Evolutionary conservation across 2,797 vertebrate species (phyloP), one percentile per base, ranked within the genome.

Genomic region (Picus viridis): DNA sequence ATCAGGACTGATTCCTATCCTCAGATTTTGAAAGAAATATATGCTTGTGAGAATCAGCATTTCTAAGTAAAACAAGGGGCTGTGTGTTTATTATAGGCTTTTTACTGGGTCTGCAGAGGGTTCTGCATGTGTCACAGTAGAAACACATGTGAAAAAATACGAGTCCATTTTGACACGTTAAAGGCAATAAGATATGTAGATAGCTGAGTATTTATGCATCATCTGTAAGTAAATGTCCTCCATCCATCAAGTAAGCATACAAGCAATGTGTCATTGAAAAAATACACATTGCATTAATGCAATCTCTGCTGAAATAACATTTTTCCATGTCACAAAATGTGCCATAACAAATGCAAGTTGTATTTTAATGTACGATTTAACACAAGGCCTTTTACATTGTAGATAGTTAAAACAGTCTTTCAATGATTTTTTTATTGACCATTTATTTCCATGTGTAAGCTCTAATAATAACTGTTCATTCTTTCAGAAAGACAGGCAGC

Each of bases 271-370:
- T 47, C 90, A 75, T 53, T 85, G 86, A 72, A 93, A 92, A 95
- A 83, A 92, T 88, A 86, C 62, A 92, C 36, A 67, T 34, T 80
- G 16, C 69, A 91, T 91, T 94, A 92, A 93, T 77, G 51, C 30
- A 71, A 63, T 65, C 54, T 62, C 78, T 84, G 86, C 91, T 86
- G 62, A 92, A 92, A 90, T 57, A 88, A 70, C 2, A 2, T 83
- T 89, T 65, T 82, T 92, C 51, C 65, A 77, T 95, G 76, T 87
- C 89, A 92, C 56, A 79, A 83, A 92, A 94, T 83, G 89, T 85
- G 8, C 47, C n/a, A 56, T 69, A 85, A 87, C 36, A 80, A 95
- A 90, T 49, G 7, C 7, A 89, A 81, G 69, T 10, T 81, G 87
- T 83, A 89, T 77, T 85, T 90, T 78, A 91, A 83, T 49, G 20